Base-by-base conservation (phyloP, 2,797 vertebrate species). In the Sebastes aleutianus region DNA sequence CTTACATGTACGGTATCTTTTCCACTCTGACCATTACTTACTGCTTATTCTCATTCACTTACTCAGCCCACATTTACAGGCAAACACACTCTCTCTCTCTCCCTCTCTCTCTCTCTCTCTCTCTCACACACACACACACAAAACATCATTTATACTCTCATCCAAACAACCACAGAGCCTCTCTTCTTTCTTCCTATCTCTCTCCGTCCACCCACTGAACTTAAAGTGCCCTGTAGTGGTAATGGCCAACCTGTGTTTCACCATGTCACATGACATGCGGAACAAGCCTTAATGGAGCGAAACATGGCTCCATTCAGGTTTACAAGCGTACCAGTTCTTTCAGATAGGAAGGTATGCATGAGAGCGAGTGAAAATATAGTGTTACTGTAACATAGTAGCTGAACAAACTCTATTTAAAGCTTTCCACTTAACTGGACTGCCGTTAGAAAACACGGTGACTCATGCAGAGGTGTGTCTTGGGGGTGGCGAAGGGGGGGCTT, bases 181-280 rank as follows among this genome's bases (percentile, higher is more conserved):
- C 76, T 87, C 81, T 39, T 68, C 75, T 81, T 79, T 69, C 74
- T 50, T 80, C 39, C 73, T 11, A 8, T 56, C 73, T 36, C 62
- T 78, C 65, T 62, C 84, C 47, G 7, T 76, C 68, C 74, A 67
- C 66, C 71, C 59, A 54, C 75, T 83, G 78, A 85, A 76, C 76
- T 83, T 59, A 65, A 81, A 90, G 85, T 86, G 83, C 75, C 81
- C 71, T 82, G 68, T 53, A 29, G 78, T 20, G 1, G 54, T 87
- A 89, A 90, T 88, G 70, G 86, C 68, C 76, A 70, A 74, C 68
- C 75, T 78, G 77, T 84, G 86, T 88, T 74, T 86, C 70, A 29
- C 10, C 47, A 10, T 59, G 78, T 82, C 72, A 72, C 73, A 81
- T 77, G 74, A 79, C 83, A 74, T 70, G 54, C 54, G 47, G 66